Conservation (phyloP, 2,888 invertebrate genomes). For the Empis livida region DNA sequence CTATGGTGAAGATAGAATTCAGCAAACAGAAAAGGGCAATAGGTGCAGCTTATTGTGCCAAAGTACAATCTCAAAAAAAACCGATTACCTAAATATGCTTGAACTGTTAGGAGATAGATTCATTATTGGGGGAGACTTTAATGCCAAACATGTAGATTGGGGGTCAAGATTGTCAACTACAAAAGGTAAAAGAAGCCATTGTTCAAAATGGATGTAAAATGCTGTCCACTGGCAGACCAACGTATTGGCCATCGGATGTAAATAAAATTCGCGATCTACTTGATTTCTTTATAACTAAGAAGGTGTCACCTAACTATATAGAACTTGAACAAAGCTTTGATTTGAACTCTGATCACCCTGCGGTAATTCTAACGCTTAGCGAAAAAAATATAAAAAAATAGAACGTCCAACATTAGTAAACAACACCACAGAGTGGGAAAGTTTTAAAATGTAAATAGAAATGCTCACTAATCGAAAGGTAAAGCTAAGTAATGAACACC, state of each 20-base stretch:
- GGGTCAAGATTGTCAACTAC: background rate
- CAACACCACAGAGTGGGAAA: background rate
- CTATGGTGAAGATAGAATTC: too few species aligned
- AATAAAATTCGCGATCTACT: conserved; percentile 1
- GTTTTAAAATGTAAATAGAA: background rate
- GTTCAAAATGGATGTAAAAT: background rate
- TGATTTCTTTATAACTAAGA: conserved; percentile 1
- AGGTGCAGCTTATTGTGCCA: too few species aligned
- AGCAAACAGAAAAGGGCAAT: too few species aligned
- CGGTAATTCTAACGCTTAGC: background rate
- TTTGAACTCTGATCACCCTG: conserved; percentile 2
- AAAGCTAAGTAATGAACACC: background rate
- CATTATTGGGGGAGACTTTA: background rate
- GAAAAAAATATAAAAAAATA: background rate
- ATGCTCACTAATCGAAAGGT: background rate
- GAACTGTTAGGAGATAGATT: too few species aligned
- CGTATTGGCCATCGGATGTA: conserved; percentile 1
- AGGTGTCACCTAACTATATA: background rate
- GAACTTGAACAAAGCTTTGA: background rate
- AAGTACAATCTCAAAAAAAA: too few species aligned
- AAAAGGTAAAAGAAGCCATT: background rate
- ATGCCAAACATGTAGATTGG: too few species aligned
- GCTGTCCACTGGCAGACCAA: background rate
- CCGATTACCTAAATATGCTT: too few species aligned
- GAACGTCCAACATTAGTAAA: background rate